Percentiles rank a stretch among this genome's conserved stretches.
These are phyloP conservation scores for Oenanthe melanoleuca DNA, from an alignment of 2,113 vertebrate species.

Conservation along the genomic window DNA sequence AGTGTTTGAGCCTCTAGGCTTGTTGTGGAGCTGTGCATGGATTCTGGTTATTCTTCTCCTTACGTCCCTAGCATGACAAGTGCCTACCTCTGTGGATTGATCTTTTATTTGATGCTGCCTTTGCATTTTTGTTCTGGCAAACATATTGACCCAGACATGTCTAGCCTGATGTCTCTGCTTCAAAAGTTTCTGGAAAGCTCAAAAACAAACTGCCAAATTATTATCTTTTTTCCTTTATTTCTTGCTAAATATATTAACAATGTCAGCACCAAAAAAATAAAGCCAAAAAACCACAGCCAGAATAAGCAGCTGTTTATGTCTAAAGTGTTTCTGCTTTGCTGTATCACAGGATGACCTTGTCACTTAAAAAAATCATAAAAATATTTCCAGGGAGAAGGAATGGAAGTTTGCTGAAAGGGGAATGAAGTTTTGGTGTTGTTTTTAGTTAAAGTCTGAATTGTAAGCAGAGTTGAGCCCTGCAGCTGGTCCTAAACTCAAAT, in stretches of 20 bases:
- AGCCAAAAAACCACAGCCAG: too few species aligned
- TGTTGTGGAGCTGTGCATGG: not conserved
- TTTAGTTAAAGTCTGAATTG: not conserved
- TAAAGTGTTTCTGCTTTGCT: not conserved
- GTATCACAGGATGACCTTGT: not conserved
- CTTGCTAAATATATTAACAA: not conserved
- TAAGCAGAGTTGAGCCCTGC: conserved; percentile 6
- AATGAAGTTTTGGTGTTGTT: not conserved
- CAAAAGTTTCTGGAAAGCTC: not conserved
- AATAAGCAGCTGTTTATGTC: not conserved
- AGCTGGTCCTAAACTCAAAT: conserved; percentile 7
- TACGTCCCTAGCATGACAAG: fast-evolving
- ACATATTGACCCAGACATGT: not conserved
- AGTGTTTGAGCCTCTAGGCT: not conserved
- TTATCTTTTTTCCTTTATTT: not conserved
- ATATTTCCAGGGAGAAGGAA: not conserved
- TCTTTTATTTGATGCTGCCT: not conserved
- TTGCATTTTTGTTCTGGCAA: not conserved
- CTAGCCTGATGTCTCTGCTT: not conserved
- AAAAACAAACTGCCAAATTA: conserved; percentile 11
- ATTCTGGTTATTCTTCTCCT: not conserved
- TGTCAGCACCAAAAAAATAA: not conserved
- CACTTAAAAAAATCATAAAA: conserved; percentile 21
- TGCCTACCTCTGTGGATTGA: fast-evolving
- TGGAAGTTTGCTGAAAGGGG: conserved; percentile 1